Conservation (phyloP, 1,140 invertebrate species). For the Agraylea sexmaculata region DNA sequence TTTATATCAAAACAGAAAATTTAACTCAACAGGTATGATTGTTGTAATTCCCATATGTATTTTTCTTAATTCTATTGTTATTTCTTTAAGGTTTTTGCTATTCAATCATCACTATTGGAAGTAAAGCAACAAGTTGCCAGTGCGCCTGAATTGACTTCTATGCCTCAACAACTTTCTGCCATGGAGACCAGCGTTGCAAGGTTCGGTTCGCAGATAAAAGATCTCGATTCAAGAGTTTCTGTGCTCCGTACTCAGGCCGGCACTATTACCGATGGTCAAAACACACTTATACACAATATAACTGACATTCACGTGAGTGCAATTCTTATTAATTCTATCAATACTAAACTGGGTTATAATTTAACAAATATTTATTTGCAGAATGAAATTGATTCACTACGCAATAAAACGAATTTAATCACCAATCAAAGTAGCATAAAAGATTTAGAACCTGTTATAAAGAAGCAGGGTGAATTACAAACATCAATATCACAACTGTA, state of each 20-base stretch:
- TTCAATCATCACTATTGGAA: constrained; percentile 38
- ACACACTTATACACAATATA: constrained; percentile 30
- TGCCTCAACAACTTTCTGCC: constrained; percentile 40
- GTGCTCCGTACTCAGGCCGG: constrained; percentile 29
- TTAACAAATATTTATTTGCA: no score
- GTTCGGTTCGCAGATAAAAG: constrained; percentile 44
- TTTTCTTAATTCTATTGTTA: constrained; percentile 1
- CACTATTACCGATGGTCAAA: constrained; percentile 29
- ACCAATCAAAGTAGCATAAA: constrained; percentile 27
- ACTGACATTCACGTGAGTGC: constrained; percentile 31
- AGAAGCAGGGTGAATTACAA: constrained; percentile 32
- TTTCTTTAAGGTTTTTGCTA: constrained; percentile 31
- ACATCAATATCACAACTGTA: constrained; percentile 27
- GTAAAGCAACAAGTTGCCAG: constrained; percentile 44
- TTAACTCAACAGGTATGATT: constrained; percentile 37
- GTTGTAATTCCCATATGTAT: not conserved
- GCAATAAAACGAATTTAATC: constrained; percentile 11
- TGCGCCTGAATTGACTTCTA: constrained; percentile 44
- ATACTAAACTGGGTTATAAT: constrained; percentile 6
- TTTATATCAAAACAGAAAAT: constrained; percentile 36
- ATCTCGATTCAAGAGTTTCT: constrained; percentile 30
- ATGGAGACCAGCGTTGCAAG: constrained; percentile 43
- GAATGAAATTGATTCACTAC: constrained; percentile 15
- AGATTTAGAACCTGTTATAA: constrained; percentile 25
- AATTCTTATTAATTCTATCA: constrained; percentile 11